Base-by-base conservation (phyloP, 1,140 invertebrate genomes). In the Tetraneura akinire region DNA sequence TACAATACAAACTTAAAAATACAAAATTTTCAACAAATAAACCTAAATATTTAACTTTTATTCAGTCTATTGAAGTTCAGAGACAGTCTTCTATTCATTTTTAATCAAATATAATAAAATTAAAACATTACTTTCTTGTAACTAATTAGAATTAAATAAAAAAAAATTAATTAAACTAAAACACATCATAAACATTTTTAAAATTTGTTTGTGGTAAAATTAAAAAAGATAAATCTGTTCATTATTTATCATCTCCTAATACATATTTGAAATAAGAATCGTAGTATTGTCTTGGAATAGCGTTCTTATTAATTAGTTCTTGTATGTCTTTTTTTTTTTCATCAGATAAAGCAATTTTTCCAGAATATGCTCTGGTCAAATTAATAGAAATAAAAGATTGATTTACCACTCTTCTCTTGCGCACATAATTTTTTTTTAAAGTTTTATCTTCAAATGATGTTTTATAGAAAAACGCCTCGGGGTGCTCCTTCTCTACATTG, bases 241-340 rank as follows among this genome's bases (percentile, higher is more conserved):
- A 66, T 37, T 66, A 16, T 66, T 66, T 42, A 66, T 66, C 64
- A 66, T 66, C 64, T 66, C 16, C 32, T 66, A 45, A 66, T 21
- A 66, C 64, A 66, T 66, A 21, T 66, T 66, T 66, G 64, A 66
- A 66, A 66, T 42, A 66, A 0, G 64, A 66, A 21, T 66, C 37
- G 32, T 73, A 51, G 47, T 51, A 73, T 73, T 26, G 16, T 73
- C 51, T 53, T 18, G 70, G 70, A 73, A 73, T 73, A 49, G 29
- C 47, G 53, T 73, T 73, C 29, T 49, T 51, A 73, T 73, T 32
- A 51, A 73, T 73, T 55, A 73, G 42, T 49, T 55, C 51, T 73
- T 73, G 70, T 29, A 73, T 73, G 37, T 73, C 23, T 1, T 73
- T 51, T 73, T 73, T 45, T 73, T 73, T 21, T 13, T 8, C 4